These are phyloP conservation scores for Scalopus aquaticus DNA, from an alignment of 2,113 vertebrate genomes.

Conservation along the genomic window DNA sequence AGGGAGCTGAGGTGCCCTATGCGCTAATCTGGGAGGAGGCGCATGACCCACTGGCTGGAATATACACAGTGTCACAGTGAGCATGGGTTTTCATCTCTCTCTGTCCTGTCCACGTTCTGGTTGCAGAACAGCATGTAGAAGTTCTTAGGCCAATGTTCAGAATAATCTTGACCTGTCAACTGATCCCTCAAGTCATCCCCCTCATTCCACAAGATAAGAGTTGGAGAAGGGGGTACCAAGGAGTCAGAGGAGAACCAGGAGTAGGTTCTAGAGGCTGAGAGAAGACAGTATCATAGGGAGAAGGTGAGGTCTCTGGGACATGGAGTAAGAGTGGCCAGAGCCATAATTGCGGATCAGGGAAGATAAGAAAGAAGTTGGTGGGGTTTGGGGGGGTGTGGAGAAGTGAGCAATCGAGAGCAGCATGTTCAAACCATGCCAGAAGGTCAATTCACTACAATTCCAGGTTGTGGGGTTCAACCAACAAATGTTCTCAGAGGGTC, in stretches of 20 bases:
- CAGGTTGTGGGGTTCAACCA: neutral
- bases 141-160: rapidly evolving
- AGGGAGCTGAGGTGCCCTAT: neutral
- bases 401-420: neutral
- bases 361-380: neutral
- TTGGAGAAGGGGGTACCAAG: neutral
- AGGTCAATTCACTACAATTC: neutral
- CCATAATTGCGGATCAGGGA: too few species aligned
- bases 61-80: neutral
- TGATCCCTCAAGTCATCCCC: neutral
- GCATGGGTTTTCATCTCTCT: neutral
- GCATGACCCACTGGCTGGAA: neutral
- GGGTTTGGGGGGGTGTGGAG: neutral
- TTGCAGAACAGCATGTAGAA: neutral
- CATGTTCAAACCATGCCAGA: neutral
- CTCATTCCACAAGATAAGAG: neutral
- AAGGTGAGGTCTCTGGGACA: too few species aligned
- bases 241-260: neutral
- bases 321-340: neutral
- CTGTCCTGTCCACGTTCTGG: neutral
- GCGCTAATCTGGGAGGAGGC: neutral
- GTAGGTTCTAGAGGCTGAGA: too few species aligned
- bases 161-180: neutral
- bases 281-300: neutral
- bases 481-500: neutral